These are phyloP conservation scores for Neoseiulus cucumeris DNA, from an alignment of 1,140 invertebrate species.

Conservation along the genomic window DNA sequence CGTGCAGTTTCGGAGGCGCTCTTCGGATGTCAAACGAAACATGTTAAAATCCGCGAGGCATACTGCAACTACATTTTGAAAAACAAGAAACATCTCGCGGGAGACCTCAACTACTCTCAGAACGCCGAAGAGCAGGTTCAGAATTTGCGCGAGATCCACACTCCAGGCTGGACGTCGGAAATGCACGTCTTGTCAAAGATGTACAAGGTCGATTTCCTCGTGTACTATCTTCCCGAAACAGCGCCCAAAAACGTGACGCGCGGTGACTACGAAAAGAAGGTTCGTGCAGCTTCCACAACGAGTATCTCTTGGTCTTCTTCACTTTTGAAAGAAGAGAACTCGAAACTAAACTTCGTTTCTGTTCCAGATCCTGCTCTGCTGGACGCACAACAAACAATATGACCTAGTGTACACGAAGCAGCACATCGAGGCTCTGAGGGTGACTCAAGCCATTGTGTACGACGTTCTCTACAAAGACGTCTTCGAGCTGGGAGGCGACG, in stretches of 20 bases:
- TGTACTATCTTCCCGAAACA: not conserved
- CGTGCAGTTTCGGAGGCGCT: not conserved
- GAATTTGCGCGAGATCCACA: not conserved
- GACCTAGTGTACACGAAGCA: not conserved
- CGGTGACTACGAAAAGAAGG: not conserved
- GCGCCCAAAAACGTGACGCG: not conserved
- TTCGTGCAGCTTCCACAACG: not conserved
- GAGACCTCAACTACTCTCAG: not conserved
- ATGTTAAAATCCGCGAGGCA: not conserved
- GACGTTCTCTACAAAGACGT: conserved; percentile 7
- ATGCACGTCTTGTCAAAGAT: not conserved
- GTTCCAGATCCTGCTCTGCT: not conserved
- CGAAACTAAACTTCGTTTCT: not conserved
- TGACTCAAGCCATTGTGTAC: not conserved
- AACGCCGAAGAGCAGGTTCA: not conserved
- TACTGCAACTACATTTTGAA: not conserved
- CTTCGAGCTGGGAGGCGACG: not conserved
- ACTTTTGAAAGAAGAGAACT: not conserved
- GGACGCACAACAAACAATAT: not conserved
- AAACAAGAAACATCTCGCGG: not conserved
- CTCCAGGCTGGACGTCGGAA: not conserved
- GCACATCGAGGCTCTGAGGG: not conserved
- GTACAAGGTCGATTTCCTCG: not conserved
- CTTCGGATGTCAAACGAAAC: not conserved
- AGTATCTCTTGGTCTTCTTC: not conserved